phyloP scores from a whole-genome alignment of 2,888 invertebrate species.

The Rotaria socialis region DNA sequence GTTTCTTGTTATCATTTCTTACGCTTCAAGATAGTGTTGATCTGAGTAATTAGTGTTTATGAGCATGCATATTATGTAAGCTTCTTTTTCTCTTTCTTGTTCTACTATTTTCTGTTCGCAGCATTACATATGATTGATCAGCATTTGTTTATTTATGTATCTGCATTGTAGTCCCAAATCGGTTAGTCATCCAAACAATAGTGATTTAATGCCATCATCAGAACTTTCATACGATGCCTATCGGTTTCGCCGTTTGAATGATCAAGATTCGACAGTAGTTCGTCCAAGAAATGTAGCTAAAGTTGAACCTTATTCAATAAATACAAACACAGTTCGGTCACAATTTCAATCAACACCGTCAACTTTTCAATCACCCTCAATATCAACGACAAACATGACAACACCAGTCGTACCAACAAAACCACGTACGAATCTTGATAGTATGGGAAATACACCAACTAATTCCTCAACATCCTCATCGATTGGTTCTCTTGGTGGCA shows the following conservation, averaged over 20 bases:
- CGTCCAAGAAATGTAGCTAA: neutral
- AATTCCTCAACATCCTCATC: neutral
- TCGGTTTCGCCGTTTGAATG: slow-evolving; percentile 1
- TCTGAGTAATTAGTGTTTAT: neutral
- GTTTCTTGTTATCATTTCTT: neutral
- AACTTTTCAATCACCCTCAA: neutral
- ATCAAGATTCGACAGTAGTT: neutral
- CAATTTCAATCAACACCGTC: neutral
- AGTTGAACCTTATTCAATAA: slow-evolving; percentile 14
- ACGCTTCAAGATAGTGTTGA: neutral
- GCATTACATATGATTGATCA: neutral
- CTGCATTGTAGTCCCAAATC: neutral
- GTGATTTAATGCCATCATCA: neutral
- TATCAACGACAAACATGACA: too few relatives aligned
- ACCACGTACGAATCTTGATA: neutral
- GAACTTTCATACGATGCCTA: neutral
- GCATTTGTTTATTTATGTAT: slow-evolving; percentile 18
- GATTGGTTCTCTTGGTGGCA: neutral
- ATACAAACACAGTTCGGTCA: neutral
- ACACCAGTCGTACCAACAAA: neutral
- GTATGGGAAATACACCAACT: neutral
- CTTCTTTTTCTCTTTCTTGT: too few relatives aligned
- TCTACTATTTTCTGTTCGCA: neutral
- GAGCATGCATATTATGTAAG: neutral
- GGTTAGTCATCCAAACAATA: neutral